Evolutionary conservation across 92 coral and sea anemone genomes (phyloP).

Genomic region (Zoanthus gigantus): DNA sequence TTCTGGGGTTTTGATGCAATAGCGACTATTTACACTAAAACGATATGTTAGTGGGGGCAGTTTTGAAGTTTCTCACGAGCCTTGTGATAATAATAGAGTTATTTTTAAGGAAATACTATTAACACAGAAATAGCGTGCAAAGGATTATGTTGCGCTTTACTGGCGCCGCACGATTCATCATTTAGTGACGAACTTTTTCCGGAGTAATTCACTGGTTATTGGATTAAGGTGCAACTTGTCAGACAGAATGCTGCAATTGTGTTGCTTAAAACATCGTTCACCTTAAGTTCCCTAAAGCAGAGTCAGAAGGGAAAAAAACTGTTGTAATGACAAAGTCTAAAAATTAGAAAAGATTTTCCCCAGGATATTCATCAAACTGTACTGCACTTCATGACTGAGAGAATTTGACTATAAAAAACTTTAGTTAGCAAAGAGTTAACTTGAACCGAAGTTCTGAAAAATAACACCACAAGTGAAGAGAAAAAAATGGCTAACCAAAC

Average conservation of each 20-base stretch:
- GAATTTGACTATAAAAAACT: not conserved
- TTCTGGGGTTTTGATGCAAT: too few species aligned
- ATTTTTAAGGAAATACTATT: not conserved
- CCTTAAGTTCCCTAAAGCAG: not conserved
- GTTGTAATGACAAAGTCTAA: too few species aligned
- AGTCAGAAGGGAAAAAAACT: not conserved
- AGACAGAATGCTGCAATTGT: not conserved
- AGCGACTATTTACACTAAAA: too few species aligned
- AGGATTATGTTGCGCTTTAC: not conserved
- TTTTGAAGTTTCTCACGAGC: not conserved
- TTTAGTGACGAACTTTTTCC: slow-evolving; percentile 11
- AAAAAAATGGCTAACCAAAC: slow-evolving; percentile 17
- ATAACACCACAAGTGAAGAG: too few species aligned
- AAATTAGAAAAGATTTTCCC: too few species aligned
- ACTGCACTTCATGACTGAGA: not conserved
- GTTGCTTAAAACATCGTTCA: not conserved
- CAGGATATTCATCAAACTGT: not conserved
- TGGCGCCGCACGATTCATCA: slow-evolving; percentile 3
- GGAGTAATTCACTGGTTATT: slow-evolving; percentile 16
- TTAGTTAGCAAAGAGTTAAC: not conserved
- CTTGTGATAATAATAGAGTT: not conserved
- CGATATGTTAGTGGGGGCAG: not conserved
- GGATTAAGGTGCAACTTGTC: not conserved
- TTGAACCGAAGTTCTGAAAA: not conserved
- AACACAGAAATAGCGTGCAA: not conserved